Percentiles rank a stretch among this genome's conserved stretches.
Evolutionary conservation across 2,797 vertebrate genomes (phyloP).

Genomic region (Gambelia wislizenii): DNA sequence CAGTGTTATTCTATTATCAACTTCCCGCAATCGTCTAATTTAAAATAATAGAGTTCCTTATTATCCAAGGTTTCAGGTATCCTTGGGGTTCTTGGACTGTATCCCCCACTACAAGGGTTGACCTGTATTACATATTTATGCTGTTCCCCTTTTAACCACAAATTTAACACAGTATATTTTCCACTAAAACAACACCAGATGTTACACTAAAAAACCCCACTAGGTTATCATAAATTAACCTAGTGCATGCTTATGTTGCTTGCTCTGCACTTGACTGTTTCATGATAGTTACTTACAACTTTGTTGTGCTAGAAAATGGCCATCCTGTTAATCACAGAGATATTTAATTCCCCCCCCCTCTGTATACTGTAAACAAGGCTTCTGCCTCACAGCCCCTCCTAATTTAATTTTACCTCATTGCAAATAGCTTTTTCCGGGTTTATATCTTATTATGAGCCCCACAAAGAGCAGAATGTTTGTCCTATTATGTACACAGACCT

Average conservation of each 20-base stretch:
- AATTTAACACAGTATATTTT: neutral
- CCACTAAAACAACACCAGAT: neutral
- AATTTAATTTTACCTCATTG: slow-evolving; percentile 34
- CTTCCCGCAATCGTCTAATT: too few relatives aligned
- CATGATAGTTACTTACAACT: slow-evolving; percentile 15
- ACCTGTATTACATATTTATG: neutral
- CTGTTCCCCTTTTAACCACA: neutral
- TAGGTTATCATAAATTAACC: neutral
- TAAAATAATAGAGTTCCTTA: too few relatives aligned
- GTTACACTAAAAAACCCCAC: too few relatives aligned
- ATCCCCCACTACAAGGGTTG: too few relatives aligned
- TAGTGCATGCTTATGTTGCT: neutral
- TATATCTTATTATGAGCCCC: slow-evolving; percentile 28
- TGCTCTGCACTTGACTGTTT: neutral
- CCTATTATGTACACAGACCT: slow-evolving; percentile 39
- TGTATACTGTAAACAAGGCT: neutral
- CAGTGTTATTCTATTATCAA: too few relatives aligned
- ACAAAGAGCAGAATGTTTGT: slow-evolving; percentile 50
- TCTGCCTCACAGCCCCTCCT: slow-evolving; percentile 23
- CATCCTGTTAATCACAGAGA: slow-evolving; percentile 15
- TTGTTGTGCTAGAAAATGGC: slow-evolving; percentile 23
- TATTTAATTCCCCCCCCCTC: slow-evolving; percentile 12
- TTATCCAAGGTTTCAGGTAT: too few relatives aligned
- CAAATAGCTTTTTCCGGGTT: slow-evolving; percentile 35
- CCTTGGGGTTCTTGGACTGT: too few relatives aligned